Conservation (phyloP, 2,797 vertebrate genomes). For the Anniella stebbinsi region DNA sequence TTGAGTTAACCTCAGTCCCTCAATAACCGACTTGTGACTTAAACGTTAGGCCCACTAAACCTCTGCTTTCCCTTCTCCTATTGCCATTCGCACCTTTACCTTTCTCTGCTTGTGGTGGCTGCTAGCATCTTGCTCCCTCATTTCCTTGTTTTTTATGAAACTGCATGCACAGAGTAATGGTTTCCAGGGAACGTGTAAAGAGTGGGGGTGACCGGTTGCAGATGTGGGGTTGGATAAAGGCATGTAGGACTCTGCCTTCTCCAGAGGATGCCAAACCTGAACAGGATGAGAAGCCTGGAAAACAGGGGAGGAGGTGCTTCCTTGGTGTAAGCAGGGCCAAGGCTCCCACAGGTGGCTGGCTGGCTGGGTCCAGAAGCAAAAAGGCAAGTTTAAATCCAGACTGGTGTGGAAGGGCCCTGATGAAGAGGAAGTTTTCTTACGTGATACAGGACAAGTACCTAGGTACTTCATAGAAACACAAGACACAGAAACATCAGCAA, state of each 20-base stretch:
- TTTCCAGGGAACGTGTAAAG: background rate
- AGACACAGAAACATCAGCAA: background rate
- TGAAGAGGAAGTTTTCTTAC: background rate
- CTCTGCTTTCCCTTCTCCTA: background rate
- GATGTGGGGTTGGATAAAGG: background rate
- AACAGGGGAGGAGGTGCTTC: background rate
- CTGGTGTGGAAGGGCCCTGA: background rate
- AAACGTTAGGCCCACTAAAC: background rate
- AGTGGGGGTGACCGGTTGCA: too few species aligned
- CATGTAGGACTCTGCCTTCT: background rate
- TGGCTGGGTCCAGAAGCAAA: background rate
- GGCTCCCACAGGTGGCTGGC: too few species aligned
- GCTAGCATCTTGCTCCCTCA: background rate
- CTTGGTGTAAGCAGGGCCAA: background rate
- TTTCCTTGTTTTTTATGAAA: background rate
- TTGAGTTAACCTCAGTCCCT: background rate
- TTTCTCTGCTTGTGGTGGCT: background rate
- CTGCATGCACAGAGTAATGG: background rate
- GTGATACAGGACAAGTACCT: background rate
- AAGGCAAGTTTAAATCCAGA: background rate
- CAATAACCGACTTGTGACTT: background rate
- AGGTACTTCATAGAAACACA: background rate
- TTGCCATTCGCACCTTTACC: background rate
- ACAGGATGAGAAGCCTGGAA: background rate
- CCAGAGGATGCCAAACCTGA: background rate